Percentiles rank a stretch among this genome's conserved stretches.
These are phyloP conservation scores for Gandaritis pyraliata DNA, from an alignment of 2,888 invertebrate genomes.

Conservation along the genomic window DNA sequence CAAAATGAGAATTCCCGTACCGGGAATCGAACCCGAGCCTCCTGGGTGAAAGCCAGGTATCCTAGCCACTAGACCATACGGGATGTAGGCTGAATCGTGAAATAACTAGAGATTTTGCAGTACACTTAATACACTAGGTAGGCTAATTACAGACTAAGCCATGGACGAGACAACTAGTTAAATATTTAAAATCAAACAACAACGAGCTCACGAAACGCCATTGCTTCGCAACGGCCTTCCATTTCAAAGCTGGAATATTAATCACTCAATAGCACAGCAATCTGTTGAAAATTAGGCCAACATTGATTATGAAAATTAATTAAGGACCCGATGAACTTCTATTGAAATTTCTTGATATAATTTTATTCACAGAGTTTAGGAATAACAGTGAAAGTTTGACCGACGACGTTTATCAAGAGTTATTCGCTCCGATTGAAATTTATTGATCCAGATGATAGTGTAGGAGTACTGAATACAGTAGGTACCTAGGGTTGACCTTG, in stretches of 20 bases:
- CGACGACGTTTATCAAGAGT: slow-evolving; percentile 29
- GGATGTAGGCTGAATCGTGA: slow-evolving; percentile 54
- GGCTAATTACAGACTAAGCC: not conserved
- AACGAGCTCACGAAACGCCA: slow-evolving; percentile 9
- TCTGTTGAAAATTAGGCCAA: slow-evolving; percentile 30
- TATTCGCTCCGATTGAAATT: slow-evolving; percentile 16
- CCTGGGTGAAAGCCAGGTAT: slow-evolving; percentile 90
- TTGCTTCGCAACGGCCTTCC: slow-evolving; percentile 15
- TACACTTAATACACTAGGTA: too few relatives aligned
- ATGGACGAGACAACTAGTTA: too few relatives aligned
- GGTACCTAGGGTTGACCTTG: too few relatives aligned
- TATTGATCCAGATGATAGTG: too few relatives aligned
- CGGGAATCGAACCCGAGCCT: slow-evolving; percentile 90
- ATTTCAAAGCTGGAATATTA: slow-evolving; percentile 30
- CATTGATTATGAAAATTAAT: slow-evolving; percentile 37
- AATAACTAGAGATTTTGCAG: too few relatives aligned
- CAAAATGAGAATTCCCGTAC: slow-evolving; percentile 79
- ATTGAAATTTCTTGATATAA: slow-evolving; percentile 30
- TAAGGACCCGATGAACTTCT: slow-evolving; percentile 30
- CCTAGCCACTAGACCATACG: slow-evolving; percentile 89
- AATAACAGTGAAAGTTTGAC: slow-evolving; percentile 33
- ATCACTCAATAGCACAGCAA: slow-evolving; percentile 31
- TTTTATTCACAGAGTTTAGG: slow-evolving; percentile 23
- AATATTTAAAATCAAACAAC: slow-evolving; percentile 18
- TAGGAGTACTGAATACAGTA: too few relatives aligned